Conservation (phyloP, 2,797 vertebrate species). For the Simalia tracyae region DNA sequence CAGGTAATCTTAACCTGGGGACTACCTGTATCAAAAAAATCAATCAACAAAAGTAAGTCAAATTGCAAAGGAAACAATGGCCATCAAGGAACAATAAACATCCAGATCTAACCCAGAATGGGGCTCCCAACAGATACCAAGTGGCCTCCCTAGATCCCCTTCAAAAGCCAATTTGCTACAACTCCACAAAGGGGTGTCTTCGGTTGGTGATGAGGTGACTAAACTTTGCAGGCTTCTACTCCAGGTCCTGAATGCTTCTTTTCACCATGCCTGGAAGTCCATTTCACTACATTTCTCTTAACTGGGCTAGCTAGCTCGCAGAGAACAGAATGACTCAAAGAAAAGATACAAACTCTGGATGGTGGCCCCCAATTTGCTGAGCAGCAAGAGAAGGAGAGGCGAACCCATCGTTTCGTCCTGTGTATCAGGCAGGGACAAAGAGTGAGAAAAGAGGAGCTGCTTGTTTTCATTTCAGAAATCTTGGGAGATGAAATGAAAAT, state of each 20-base stretch:
- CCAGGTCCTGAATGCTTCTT: no score
- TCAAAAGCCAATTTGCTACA: neutral
- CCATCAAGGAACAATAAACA: no score
- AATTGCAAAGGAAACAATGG: no score
- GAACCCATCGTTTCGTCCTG: neutral
- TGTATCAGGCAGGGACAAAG: neutral
- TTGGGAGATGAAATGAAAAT: slow-evolving; percentile 23
- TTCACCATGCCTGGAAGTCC: neutral
- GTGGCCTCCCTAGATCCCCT: neutral
- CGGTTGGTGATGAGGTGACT: neutral
- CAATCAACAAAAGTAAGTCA: no score
- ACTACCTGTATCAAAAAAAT: no score
- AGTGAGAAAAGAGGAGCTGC: neutral
- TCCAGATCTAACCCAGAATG: no score
- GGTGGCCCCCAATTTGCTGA: neutral
- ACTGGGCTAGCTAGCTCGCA: neutral
- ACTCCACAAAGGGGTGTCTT: neutral
- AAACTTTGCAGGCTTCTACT: neutral
- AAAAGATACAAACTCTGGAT: rapidly evolving
- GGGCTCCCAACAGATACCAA: neutral
- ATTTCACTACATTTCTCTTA: neutral
- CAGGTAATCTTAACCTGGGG: no score
- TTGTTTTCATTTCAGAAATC: slow-evolving; percentile 8
- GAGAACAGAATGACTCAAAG: neutral
- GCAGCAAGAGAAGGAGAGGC: slow-evolving; percentile 2